phyloP scores from a whole-genome alignment of 2,888 invertebrate species.

The Yponomeuta malinellus region DNA sequence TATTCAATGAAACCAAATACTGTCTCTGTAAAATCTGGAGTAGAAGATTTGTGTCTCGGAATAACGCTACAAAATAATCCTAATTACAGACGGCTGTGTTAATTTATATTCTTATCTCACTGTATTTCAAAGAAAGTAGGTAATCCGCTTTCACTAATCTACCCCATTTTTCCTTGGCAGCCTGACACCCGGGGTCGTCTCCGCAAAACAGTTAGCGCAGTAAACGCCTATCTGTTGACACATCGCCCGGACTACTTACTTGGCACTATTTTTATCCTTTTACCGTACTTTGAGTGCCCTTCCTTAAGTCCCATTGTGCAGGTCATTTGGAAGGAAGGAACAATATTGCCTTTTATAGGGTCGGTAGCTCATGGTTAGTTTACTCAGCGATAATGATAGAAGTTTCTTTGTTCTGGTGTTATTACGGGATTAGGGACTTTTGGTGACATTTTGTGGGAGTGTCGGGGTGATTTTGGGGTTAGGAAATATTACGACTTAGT shows the following conservation, averaged over 20 bases:
- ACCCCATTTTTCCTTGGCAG: not conserved
- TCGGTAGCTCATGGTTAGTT: slow-evolving; percentile 12
- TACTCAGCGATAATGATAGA: slow-evolving; percentile 19
- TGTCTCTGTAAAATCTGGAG: too few relatives aligned
- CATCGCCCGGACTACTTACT: slow-evolving; percentile 27
- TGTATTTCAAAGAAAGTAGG: not conserved
- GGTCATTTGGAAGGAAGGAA: slow-evolving; percentile 19
- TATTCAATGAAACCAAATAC: too few relatives aligned
- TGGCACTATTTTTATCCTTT: slow-evolving; percentile 34
- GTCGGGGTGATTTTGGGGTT: not conserved
- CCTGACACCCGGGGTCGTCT: slow-evolving; percentile 18
- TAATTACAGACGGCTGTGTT: too few relatives aligned
- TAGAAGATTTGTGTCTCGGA: too few relatives aligned
- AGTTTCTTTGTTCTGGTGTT: slow-evolving; percentile 13
- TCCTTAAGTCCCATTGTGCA: slow-evolving; percentile 19
- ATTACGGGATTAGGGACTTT: not conserved
- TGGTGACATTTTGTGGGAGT: not conserved
- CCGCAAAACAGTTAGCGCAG: slow-evolving; percentile 27
- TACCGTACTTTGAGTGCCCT: slow-evolving; percentile 31
- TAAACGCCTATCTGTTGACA: slow-evolving; percentile 35
- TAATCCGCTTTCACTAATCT: slow-evolving; percentile 6
- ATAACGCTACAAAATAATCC: too few relatives aligned
- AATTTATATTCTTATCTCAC: too few relatives aligned
- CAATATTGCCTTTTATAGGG: slow-evolving; percentile 22
- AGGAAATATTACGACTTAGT: not conserved